Conservation (phyloP, 2,113 vertebrate species). For the Capricornis sumatraensis region DNA sequence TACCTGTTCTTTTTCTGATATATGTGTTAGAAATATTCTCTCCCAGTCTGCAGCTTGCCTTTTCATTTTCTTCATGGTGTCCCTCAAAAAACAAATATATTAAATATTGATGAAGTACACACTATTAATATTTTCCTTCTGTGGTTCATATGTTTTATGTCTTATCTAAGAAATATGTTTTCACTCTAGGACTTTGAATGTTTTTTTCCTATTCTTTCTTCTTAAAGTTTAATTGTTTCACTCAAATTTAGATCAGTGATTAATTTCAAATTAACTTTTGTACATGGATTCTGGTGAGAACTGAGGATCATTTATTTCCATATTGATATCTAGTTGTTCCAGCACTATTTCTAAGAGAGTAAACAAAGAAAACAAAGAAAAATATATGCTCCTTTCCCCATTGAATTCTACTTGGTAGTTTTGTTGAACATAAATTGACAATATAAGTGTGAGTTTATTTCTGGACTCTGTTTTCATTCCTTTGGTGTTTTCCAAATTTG, state of each 20-base stretch:
- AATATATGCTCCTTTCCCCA: not conserved
- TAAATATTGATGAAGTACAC: not conserved
- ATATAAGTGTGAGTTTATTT: not conserved
- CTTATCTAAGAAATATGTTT: not conserved
- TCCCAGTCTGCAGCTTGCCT: not conserved
- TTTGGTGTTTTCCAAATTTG: not conserved
- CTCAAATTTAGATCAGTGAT: not conserved
- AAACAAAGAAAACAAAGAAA: not conserved
- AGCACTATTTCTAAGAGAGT: not conserved
- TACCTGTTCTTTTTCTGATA: not conserved
- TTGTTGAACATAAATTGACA: not conserved
- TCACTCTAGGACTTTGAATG: not conserved
- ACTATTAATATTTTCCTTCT: not conserved
- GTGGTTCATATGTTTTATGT: not conserved
- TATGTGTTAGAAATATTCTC: not conserved
- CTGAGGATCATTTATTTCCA: not conserved
- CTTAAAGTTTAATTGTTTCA: not conserved
- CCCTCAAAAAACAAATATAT: not conserved
- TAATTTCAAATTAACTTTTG: not conserved
- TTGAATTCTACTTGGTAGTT: not conserved
- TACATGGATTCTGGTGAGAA: not conserved
- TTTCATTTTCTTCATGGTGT: not conserved
- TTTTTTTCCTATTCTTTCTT: not conserved
- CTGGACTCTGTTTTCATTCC: not conserved
- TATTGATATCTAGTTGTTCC: not conserved